Evolutionary conservation across 2,888 invertebrate species (phyloP), one percentile per base, ranked within the genome.

Genomic region (Melinaea menophilus): DNA sequence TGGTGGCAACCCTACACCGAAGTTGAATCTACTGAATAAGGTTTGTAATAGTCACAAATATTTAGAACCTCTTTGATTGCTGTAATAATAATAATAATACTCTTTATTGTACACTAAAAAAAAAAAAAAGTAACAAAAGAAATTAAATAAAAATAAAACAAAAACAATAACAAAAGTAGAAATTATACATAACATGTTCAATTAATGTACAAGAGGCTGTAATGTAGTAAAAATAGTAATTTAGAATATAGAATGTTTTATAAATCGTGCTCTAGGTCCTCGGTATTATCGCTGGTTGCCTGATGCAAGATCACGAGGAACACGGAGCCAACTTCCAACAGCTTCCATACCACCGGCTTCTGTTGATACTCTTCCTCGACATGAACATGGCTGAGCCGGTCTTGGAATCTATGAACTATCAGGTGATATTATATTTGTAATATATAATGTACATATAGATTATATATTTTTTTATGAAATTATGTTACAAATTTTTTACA

Each of bases 331-430:
- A 96, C 69, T 99, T 99, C 90, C 98, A 99, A 79, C 99, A 99
- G 86, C 91, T 99, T 77, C 99, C 99, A 1, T 99, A 99, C 86
- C 99, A 99, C 82, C 94, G 99, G 58, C 95, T 99, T 69, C 95
- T 99, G 76, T 95, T 99, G 68, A 98, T 98, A 93, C 92, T 99
- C 55, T 99, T 99, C 88, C 93, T 99, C 68, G 99, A 99, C 80
- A 93, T 99, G 79, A 99, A 98, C 81, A 95, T 96, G 70, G 96
- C 98, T 0, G 99, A 98, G 80, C 95, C 96, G 0, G 95, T 98
- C 11, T 90, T 99, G 59, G 99, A 99, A 86, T 95, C 97, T 59
- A 96, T 99, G 78, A 98, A 97, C 88, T 97, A 95, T 85, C 97
- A 96, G 91, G 94, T 95, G 78, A 51, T 11, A 55, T 5, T 9